A percentile compares a stretch with the other conserved stretches of the same genome.
These are phyloP conservation scores for Lepisosteus oculatus DNA, from an alignment of 2,113 vertebrate genomes.

Conservation along the genomic window DNA sequence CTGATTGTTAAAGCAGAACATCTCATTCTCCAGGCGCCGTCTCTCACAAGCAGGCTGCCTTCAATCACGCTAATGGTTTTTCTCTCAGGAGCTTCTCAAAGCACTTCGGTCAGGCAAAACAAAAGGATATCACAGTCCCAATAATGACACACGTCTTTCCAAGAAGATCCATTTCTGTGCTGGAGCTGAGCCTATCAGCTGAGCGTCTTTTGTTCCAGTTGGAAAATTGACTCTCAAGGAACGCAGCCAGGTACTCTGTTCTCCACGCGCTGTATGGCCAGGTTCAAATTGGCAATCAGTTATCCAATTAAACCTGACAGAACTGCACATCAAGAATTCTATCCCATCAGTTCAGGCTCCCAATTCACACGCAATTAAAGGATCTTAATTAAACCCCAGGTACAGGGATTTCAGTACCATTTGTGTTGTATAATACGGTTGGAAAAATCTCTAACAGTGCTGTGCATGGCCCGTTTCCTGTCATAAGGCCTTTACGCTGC, in stretches of 20 bases:
- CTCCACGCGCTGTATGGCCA: conserved; percentile 74
- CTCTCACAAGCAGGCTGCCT: background rate
- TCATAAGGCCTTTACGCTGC: background rate
- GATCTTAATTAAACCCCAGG: conserved; percentile 73
- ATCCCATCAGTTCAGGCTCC: conserved; percentile 68
- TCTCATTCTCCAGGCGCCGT: too few relatives aligned
- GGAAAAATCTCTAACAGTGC: conserved; percentile 56
- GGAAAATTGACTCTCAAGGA: conserved; percentile 72
- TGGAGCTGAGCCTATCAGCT: conserved; percentile 64
- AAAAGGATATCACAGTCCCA: too few relatives aligned
- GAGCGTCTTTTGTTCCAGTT: conserved; percentile 63
- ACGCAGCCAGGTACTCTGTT: conserved; percentile 69
- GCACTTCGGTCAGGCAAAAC: too few relatives aligned
- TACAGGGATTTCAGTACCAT: conserved; percentile 72
- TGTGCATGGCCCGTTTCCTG: background rate
- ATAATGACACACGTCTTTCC: background rate
- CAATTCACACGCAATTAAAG: conserved; percentile 76
- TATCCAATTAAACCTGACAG: conserved; percentile 80
- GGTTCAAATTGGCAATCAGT: conserved; percentile 79
- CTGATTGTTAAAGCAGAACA: too few relatives aligned
- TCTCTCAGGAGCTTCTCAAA: too few relatives aligned
- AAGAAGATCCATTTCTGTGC: conserved; percentile 28
- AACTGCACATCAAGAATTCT: conserved; percentile 74
- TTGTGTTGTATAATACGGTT: conserved; percentile 58
- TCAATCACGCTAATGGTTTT: too few relatives aligned